Percentiles rank a stretch among this genome's conserved stretches.
These are phyloP conservation scores for Auanema freiburgensis DNA, from an alignment of 2,888 invertebrate genomes.

Conservation along the genomic window DNA sequence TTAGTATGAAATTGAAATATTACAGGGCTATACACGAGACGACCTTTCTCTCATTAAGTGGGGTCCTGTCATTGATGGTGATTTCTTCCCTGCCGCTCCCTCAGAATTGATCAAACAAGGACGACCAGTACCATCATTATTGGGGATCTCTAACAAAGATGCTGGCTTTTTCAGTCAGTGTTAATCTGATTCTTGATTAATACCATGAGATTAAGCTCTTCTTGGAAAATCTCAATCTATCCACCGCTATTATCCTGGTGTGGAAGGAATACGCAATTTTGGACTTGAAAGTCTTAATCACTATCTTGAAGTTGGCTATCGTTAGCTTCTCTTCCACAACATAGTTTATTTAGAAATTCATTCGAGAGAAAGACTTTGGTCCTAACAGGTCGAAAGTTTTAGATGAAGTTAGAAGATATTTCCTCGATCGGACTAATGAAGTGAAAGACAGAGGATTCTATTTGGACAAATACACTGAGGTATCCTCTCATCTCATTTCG, in stretches of 20 bases:
- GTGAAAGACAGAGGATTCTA: neutral
- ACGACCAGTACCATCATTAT: constrained; percentile 8
- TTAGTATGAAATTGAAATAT: neutral
- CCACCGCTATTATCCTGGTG: too few relatives aligned
- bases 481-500: neutral
- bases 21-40: constrained; percentile 8
- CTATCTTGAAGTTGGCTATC: too few relatives aligned
- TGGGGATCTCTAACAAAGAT: constrained; percentile 19
- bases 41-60: constrained; percentile 17
- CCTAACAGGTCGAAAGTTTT: neutral
- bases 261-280: too few relatives aligned
- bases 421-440: neutral
- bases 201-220: too few relatives aligned
- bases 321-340: too few relatives aligned
- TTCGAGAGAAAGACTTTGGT: neutral
- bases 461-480: constrained; percentile 3
- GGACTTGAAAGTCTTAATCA: too few relatives aligned
- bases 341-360: too few relatives aligned
- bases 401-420: neutral
- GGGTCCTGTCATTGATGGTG: constrained; percentile 21
- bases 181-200: neutral
- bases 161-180: constrained; percentile 18
- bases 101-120: neutral
- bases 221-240: too few relatives aligned
- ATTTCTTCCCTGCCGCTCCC: constrained; percentile 18